phyloP scores from a whole-genome alignment of 37 sponge, comb jelly and placozoan genomes.

The Geodia barretti region DNA sequence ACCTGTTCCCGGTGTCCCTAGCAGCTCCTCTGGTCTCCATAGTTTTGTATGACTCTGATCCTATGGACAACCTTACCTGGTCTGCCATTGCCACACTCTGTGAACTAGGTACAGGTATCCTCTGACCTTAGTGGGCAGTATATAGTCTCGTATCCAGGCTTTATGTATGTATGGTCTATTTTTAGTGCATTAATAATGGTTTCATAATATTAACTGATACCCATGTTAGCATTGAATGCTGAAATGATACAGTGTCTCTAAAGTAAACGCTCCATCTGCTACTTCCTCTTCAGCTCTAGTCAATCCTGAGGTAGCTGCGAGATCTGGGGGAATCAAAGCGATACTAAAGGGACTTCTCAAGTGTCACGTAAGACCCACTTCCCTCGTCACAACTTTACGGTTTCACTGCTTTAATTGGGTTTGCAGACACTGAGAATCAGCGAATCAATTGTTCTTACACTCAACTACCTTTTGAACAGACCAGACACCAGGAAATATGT shows the following conservation, averaged over 20 bases:
- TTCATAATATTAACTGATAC: not conserved
- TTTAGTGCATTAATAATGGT: too few relatives aligned
- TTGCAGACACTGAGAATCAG: conserved; percentile 40
- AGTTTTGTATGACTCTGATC: conserved; percentile 23
- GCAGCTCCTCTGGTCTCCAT: conserved; percentile 72
- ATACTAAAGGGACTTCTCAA: conserved; percentile 52
- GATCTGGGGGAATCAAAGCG: conserved; percentile 32
- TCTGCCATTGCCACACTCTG: conserved; percentile 67
- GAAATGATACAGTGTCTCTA: not conserved
- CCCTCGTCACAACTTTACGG: too few relatives aligned
- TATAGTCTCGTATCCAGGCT: too few relatives aligned
- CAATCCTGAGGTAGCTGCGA: conserved; percentile 45
- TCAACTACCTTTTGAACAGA: conserved; percentile 58
- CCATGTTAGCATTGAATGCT: not conserved
- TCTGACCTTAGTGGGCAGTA: too few relatives aligned
- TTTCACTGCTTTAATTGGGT: not conserved
- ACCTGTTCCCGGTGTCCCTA: conserved; percentile 51
- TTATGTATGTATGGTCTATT: too few relatives aligned
- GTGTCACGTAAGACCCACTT: conserved; percentile 62
- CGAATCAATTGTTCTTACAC: conserved; percentile 50
- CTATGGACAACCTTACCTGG: conserved; percentile 66
- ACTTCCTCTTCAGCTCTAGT: conserved; percentile 27
- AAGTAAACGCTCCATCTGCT: not conserved
- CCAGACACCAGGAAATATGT: conserved; percentile 58
- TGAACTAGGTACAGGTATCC: conserved; percentile 86